phyloP scores from a whole-genome alignment of 2,797 vertebrate genomes.

The Malurus leucopterus region DNA sequence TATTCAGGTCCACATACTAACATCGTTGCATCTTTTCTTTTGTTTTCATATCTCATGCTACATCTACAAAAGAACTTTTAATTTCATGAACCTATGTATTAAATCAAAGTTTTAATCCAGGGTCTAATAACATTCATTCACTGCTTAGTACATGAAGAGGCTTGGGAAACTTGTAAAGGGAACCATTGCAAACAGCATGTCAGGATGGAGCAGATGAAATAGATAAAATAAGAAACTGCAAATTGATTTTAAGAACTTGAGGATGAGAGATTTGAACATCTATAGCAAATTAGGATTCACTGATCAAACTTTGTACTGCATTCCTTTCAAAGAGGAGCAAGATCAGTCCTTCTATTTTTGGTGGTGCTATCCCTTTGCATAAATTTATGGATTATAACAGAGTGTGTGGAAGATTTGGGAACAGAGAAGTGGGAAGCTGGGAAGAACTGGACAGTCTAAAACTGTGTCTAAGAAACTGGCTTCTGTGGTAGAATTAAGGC shows the following conservation, averaged over 20 bases:
- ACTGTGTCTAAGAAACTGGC: neutral
- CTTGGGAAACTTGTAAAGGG: neutral
- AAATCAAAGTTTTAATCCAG: neutral
- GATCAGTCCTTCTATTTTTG: neutral
- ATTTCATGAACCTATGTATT: neutral
- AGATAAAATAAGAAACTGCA: neutral
- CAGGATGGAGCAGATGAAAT: neutral
- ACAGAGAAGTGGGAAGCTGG: neutral
- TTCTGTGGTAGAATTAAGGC: neutral
- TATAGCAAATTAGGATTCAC: neutral
- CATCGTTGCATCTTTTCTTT: neutral
- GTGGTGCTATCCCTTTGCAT: neutral
- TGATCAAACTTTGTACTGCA: neutral
- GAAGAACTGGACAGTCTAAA: neutral
- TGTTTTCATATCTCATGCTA: neutral
- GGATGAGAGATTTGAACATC: neutral
- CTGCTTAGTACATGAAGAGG: neutral
- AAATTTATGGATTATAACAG: neutral
- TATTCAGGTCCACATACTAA: neutral
- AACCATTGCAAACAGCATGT: neutral
- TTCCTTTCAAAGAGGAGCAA: neutral
- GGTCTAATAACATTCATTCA: neutral
- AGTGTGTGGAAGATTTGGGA: neutral
- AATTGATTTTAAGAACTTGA: neutral
- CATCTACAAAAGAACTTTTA: neutral